Evolutionary conservation across 2,888 invertebrate species (phyloP).

Genomic region (Acronicta aceris): DNA sequence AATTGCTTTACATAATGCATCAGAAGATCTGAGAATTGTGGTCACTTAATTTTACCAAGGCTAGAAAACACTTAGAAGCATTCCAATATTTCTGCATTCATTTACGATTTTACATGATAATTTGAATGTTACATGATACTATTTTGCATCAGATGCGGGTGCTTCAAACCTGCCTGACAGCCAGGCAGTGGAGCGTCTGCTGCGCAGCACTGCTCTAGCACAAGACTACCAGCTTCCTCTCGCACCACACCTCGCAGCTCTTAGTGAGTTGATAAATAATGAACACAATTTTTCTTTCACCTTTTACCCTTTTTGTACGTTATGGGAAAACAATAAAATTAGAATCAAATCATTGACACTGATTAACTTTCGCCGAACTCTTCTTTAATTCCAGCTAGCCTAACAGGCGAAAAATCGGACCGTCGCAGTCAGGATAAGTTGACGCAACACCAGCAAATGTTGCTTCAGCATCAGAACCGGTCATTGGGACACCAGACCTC

Average conservation of each 20-base stretch:
- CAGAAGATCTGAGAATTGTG: too few relatives aligned
- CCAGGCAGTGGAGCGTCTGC: constrained; percentile 84
- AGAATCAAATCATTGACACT: too few relatives aligned
- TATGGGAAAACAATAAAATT: too few relatives aligned
- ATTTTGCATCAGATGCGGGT: constrained; percentile 72
- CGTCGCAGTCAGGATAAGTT: constrained; percentile 84
- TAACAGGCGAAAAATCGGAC: constrained; percentile 80
- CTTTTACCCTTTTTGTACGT: too few relatives aligned
- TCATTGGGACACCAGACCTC: constrained; percentile 88
- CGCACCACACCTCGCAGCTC: constrained; percentile 86
- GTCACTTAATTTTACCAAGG: neutral
- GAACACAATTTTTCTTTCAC: too few relatives aligned
- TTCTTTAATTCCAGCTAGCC: constrained; percentile 66
- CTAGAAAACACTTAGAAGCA: neutral
- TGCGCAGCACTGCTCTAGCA: constrained; percentile 82
- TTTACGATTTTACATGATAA: too few relatives aligned
- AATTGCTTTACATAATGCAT: too few relatives aligned
- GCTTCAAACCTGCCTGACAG: constrained; percentile 82
- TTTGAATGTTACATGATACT: neutral
- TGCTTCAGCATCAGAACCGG: constrained; percentile 91
- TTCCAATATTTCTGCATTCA: too few relatives aligned
- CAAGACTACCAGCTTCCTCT: constrained; percentile 87
- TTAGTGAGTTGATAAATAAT: constrained; percentile 86
- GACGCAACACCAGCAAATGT: constrained; percentile 91
- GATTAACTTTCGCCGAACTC: neutral